Evolutionary conservation across 2,113 vertebrate genomes (phyloP), one percentile per base, ranked within the genome.

Genomic region (Rhea pennata): DNA sequence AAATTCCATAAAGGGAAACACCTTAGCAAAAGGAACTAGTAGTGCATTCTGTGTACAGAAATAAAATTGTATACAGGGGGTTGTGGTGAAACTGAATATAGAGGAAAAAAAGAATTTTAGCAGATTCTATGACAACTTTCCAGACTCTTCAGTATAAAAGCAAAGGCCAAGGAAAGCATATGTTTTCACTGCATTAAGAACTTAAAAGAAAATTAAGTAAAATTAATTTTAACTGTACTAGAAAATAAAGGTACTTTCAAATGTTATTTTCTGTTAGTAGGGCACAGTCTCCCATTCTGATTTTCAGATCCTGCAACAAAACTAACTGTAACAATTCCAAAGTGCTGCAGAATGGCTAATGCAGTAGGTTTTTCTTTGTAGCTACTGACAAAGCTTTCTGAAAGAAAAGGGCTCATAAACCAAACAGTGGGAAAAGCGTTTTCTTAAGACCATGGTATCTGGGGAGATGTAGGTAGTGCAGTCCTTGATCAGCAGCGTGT

Each of bases 91-190:
- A 88, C 8, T 29, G 61, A 4, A 44, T 22, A 6, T 17, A 54
- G 17, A 69, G 71, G 5, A 50, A 64, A 76, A 69, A 4, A 2
- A 90, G 11, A 91, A 70, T 50, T 66, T 66, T 33, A 53, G 10
- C 13, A 40, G 10, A 6, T 26, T 24, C 0, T 0, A 3, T 22
- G 22, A 15, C 59, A 67, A 22, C 6, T 40, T 19, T 29, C 24
- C 10, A 56, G 15, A 10, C 44, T 40, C 53, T 39, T 39, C 36
- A 59, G 31, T 15, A 54, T 16, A 72, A n/a, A 81, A 90, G 53
- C 15, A 84, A 56, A 77, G 40, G 14, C 13, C 44, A 29, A 26
- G 58, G 27, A 72, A 91, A 81, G 22, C 58, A 84, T 13, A 14
- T 56, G 16, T 72, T 80, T n/a, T 42, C 44, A 44, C n/a, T 40